phyloP scores from a whole-genome alignment of 1,140 invertebrate genomes.

The Heliconius hewitsoni region DNA sequence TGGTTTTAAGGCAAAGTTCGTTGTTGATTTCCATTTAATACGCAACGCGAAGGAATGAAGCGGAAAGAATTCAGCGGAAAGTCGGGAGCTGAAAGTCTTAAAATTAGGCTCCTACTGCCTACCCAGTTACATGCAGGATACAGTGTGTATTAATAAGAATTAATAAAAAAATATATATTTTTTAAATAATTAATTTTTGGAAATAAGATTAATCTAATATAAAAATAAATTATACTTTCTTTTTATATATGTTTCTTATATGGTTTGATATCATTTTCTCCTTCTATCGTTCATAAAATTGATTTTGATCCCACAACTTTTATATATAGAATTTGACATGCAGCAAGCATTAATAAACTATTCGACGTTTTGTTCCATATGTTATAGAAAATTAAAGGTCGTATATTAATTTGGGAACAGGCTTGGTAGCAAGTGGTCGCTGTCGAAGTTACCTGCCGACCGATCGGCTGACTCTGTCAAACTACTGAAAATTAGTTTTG shows the following conservation, averaged over 20 bases:
- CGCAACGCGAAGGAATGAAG: too few relatives aligned
- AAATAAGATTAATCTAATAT: too few relatives aligned
- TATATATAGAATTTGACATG: background rate
- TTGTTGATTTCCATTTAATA: too few relatives aligned
- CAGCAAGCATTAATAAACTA: background rate
- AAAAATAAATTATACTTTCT: too few relatives aligned
- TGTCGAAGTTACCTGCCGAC: slow-evolving; percentile 59
- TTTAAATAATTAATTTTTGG: background rate
- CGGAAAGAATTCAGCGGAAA: too few relatives aligned
- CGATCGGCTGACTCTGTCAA: slow-evolving; percentile 72
- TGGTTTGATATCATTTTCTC: background rate
- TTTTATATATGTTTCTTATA: too few relatives aligned
- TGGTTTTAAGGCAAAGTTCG: too few relatives aligned
- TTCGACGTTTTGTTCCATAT: slow-evolving; percentile 5
- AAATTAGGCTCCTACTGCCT: too few relatives aligned
- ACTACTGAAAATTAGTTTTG: slow-evolving; percentile 77
- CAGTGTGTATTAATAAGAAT: too few relatives aligned
- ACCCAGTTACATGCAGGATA: too few relatives aligned
- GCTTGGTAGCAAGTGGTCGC: slow-evolving; percentile 55
- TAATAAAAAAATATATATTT: too few relatives aligned
- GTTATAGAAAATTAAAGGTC: slow-evolving; percentile 34
- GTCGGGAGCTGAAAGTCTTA: too few relatives aligned
- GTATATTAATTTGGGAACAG: slow-evolving; percentile 49
- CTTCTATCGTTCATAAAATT: background rate
- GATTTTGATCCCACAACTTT: background rate